Evolutionary conservation across 2,113 vertebrate genomes (phyloP), one percentile per base, ranked within the genome.

Genomic region (Mirza zaza): DNA sequence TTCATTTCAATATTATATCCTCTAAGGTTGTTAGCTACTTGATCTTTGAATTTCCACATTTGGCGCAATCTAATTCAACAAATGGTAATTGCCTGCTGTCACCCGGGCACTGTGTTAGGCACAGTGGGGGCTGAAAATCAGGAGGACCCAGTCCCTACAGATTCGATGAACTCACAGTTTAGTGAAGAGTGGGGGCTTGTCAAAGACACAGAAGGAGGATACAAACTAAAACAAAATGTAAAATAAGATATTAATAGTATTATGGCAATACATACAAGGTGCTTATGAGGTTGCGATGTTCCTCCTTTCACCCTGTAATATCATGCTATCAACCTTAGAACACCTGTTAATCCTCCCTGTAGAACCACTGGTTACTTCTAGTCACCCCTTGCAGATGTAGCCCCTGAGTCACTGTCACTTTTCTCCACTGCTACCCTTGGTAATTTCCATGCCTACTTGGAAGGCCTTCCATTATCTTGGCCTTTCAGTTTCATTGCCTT

Each of bases 21-120:
- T 96, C 93, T 52, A 52, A 97, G 80, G 92, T 80, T 95, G 96
- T 95, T 96, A 96, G 90, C 92, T 81, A 55, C 48, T 97, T 94
- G 91, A 95, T 95, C 94, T 97, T 95, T 96, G 96, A 96, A 91
- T 93, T 73, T 97, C n/a, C 50, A 48, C 86, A 67, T 87, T 84
- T 73, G 48, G 52, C 84, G 7, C 59, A 84, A 91, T 87, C 91
- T 96, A 84, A 97, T 95, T 89, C 90, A 68, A 61, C 87, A 89
- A 89, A 95, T 32, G 55, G 45, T 87, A 80, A 97, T 55, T 84
- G 70, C 80, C 77, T 95, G 79, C 55, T 77, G 27, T 39, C 50
- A 70, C 94, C 5, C 0, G 5, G 23, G 36, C 86, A 65, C 93
- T 50, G 55, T 90, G 79, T 67, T 94, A 90, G 95, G 93, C 77